Evolutionary conservation across 1,140 invertebrate genomes (phyloP).

Genomic region (Drosophila pectinifera): DNA sequence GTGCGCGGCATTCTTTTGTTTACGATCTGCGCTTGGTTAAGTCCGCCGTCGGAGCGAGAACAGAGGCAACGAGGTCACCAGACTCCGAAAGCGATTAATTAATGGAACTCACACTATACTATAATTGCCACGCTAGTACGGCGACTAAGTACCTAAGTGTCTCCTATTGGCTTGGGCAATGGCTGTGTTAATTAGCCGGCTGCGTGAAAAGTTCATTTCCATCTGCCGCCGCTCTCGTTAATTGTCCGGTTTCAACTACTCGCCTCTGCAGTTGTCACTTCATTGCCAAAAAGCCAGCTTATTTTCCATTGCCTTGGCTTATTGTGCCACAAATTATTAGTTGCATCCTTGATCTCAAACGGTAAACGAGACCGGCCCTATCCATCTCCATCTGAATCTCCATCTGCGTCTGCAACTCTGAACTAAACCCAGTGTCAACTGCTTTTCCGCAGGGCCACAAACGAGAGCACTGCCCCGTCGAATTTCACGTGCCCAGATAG

Average conservation of each 20-base stretch:
- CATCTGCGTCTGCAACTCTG: slow-evolving; percentile 6
- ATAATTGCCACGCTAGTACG: slow-evolving; percentile 45
- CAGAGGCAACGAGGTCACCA: slow-evolving; percentile 43
- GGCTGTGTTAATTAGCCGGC: slow-evolving; percentile 35
- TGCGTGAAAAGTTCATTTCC: slow-evolving; percentile 61
- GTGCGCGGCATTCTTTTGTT: slow-evolving; percentile 45
- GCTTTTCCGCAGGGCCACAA: slow-evolving; percentile 57
- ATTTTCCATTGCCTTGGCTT: slow-evolving; percentile 47
- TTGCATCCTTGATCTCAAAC: slow-evolving; percentile 77
- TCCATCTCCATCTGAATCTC: slow-evolving; percentile 9
- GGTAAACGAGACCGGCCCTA: slow-evolving; percentile 29
- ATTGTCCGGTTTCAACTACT: slow-evolving; percentile 39
- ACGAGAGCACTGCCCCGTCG: slow-evolving; percentile 6
- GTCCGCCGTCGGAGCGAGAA: slow-evolving; percentile 42
- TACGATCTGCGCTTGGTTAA: slow-evolving; percentile 53
- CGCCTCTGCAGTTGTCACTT: slow-evolving; percentile 42
- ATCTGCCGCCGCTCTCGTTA: slow-evolving; percentile 19
- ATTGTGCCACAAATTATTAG: slow-evolving; percentile 48
- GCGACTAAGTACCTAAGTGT: slow-evolving; percentile 29
- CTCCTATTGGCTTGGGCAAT: slow-evolving; percentile 36
- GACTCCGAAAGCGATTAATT: slow-evolving; percentile 41
- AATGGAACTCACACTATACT: slow-evolving; percentile 12
- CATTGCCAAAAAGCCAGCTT: slow-evolving; percentile 38
- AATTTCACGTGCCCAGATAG: slow-evolving; percentile 57
- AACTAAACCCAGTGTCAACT: slow-evolving; percentile 53